These are phyloP conservation scores for Platycercus adscitus DNA, from an alignment of 2,113 vertebrate species.

Conservation along the genomic window DNA sequence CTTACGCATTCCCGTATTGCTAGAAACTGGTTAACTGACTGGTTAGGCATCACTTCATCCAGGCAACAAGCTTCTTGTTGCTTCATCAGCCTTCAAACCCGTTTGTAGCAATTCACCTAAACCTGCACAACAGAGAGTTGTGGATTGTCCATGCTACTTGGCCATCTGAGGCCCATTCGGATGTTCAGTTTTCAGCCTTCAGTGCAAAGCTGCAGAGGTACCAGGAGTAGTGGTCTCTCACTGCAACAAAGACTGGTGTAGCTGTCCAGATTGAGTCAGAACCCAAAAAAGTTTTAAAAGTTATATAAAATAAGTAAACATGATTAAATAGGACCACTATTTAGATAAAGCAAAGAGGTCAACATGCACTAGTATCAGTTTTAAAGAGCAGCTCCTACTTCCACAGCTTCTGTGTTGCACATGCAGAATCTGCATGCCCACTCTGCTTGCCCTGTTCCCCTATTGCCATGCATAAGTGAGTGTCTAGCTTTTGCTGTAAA, in stretches of 20 bases:
- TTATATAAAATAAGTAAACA: neutral
- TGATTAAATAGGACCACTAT: neutral
- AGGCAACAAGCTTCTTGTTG: neutral
- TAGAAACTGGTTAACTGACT: neutral
- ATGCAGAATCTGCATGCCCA: neutral
- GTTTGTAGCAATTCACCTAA: neutral
- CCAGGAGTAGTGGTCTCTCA: accelerated
- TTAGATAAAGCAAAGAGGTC: neutral
- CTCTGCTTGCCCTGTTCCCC: neutral
- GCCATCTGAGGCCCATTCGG: neutral
- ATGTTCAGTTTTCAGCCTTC: neutral
- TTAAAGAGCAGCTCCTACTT: neutral
- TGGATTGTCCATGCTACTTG: accelerated
- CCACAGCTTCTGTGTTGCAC: neutral
- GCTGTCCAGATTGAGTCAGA: neutral
- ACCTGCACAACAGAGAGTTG: too few relatives aligned
- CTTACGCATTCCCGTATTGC: neutral
- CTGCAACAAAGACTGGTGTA: neutral
- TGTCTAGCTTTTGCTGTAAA: neutral
- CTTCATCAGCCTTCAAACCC: neutral
- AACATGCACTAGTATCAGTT: neutral
- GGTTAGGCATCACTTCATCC: neutral
- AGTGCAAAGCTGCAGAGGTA: neutral
- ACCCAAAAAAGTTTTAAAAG: neutral
- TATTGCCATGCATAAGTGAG: neutral